These are phyloP conservation scores for Gandaritis pyraliata DNA, from an alignment of 2,888 invertebrate genomes.

Conservation along the genomic window DNA sequence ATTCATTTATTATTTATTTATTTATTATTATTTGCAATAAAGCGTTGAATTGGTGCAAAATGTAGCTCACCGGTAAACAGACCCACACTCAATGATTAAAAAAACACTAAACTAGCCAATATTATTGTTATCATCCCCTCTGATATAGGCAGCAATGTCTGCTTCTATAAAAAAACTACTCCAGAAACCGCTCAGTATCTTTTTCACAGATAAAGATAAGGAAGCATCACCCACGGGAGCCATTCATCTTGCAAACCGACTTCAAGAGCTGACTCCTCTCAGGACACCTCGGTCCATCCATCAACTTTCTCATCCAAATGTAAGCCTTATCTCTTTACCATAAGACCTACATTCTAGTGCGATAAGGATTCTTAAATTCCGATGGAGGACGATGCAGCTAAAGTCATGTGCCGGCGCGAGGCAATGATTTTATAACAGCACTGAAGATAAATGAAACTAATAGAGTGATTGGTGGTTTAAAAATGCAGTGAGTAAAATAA, in stretches of 20 bases:
- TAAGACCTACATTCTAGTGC: slow-evolving; percentile 36
- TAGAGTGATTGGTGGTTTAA: slow-evolving; percentile 26
- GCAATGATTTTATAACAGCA: slow-evolving; percentile 49
- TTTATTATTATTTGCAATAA: too few species aligned
- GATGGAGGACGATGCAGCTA: slow-evolving; percentile 37
- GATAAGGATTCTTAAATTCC: slow-evolving; percentile 34
- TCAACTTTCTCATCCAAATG: slow-evolving; percentile 8
- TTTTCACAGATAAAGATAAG: slow-evolving; percentile 55
- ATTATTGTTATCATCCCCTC: slow-evolving; percentile 5
- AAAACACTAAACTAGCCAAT: slow-evolving; percentile 8
- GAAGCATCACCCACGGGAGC: slow-evolving; percentile 56
- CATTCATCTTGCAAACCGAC: slow-evolving; percentile 58
- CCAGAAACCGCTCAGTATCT: slow-evolving; percentile 47
- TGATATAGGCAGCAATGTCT: slow-evolving; percentile 13
- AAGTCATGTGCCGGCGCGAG: slow-evolving; percentile 44
- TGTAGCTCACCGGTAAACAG: too few species aligned
- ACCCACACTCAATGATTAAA: too few species aligned
- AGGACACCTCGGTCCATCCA: slow-evolving; percentile 15
- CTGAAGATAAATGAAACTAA: slow-evolving; percentile 38
- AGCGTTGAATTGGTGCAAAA: too few species aligned
- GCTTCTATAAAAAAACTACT: slow-evolving; percentile 38
- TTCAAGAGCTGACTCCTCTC: slow-evolving; percentile 40
- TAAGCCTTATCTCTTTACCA: slow-evolving; percentile 10
- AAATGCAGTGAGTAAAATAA: background rate
- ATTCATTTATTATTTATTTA: too few species aligned